Evolutionary conservation across 37 sponge, comb jelly and placozoan genomes (phyloP).

Genomic region (Halichondria panicea): DNA sequence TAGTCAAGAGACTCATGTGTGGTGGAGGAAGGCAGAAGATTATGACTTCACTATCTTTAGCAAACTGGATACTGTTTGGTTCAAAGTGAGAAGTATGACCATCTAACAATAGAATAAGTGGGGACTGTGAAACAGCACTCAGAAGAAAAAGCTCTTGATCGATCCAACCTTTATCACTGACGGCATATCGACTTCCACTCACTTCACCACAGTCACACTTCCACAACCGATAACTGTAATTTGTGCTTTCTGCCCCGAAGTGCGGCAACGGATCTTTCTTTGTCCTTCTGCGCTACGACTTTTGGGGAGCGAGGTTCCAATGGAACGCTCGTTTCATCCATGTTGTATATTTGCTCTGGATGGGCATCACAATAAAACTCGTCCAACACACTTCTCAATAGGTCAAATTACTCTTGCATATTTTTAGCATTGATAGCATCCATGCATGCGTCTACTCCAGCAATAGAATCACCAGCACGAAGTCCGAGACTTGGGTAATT

Average conservation of each 20-base stretch:
- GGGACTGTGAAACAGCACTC: conserved; percentile 7
- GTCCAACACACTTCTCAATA: not conserved
- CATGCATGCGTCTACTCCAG: not conserved
- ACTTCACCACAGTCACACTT: not conserved
- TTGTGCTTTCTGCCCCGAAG: not conserved
- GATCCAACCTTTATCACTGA: conserved; percentile 19
- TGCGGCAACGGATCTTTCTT: not conserved
- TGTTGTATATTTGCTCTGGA: no score
- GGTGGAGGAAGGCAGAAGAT: conserved; percentile 22
- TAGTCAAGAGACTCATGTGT: not conserved
- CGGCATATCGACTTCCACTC: not conserved
- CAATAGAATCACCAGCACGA: not conserved
- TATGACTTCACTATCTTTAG: conserved; percentile 8
- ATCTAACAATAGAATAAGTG: conserved; percentile 17
- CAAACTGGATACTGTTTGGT: not conserved
- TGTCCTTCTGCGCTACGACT: not conserved
- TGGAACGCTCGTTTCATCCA: no score
- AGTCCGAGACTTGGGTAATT: not conserved
- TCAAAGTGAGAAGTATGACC: conserved; percentile 25
- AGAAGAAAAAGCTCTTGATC: conserved; percentile 16
- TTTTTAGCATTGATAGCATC: not conserved
- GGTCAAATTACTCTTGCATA: not conserved
- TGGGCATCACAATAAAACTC: not conserved
- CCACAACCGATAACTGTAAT: not conserved
- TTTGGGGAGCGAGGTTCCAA: no score